Evolutionary conservation across 2,797 vertebrate species (phyloP).

Genomic region (Danio jaintianensis): DNA sequence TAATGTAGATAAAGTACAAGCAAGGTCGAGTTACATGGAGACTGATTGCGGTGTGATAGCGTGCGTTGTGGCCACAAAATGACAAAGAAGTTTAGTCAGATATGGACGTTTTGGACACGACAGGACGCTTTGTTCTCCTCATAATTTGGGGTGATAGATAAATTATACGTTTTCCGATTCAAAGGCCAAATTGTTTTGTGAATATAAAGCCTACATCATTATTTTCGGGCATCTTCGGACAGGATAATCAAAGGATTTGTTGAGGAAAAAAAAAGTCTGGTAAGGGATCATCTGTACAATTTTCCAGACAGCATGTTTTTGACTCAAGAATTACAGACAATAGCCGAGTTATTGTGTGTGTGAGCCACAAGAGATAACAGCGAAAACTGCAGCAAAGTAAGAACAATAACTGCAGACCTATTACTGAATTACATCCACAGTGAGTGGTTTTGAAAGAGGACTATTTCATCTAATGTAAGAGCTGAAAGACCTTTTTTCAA

Average conservation of each 20-base stretch:
- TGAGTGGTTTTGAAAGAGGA: conserved; percentile 16
- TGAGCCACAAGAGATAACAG: conserved; percentile 11
- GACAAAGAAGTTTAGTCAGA: conserved; percentile 17
- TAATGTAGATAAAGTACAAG: conserved; percentile 56
- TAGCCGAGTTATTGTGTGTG: conserved; percentile 8
- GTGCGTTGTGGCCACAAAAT: neutral
- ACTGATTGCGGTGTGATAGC: conserved; percentile 30
- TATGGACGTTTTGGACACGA: conserved; percentile 14
- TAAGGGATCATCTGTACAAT: neutral
- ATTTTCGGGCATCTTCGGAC: neutral
- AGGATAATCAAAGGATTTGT: neutral
- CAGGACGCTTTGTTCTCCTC: neutral
- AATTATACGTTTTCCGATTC: neutral
- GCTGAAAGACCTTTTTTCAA: neutral
- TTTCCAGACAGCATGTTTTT: neutral
- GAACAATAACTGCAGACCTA: conserved; percentile 24
- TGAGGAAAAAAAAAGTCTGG: neutral
- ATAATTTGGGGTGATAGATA: neutral
- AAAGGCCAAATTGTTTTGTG: neutral
- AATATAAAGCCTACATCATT: conserved; percentile 15
- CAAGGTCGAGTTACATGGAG: conserved; percentile 35
- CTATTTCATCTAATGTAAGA: conserved; percentile 8
- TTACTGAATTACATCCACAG: conserved; percentile 32
- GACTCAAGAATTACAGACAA: conserved; percentile 10
- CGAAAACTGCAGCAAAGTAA: neutral